Percentiles rank a stretch among this genome's conserved stretches.
Evolutionary conservation across 2,797 vertebrate genomes (phyloP).

Genomic region (Myotis myotis): DNA sequence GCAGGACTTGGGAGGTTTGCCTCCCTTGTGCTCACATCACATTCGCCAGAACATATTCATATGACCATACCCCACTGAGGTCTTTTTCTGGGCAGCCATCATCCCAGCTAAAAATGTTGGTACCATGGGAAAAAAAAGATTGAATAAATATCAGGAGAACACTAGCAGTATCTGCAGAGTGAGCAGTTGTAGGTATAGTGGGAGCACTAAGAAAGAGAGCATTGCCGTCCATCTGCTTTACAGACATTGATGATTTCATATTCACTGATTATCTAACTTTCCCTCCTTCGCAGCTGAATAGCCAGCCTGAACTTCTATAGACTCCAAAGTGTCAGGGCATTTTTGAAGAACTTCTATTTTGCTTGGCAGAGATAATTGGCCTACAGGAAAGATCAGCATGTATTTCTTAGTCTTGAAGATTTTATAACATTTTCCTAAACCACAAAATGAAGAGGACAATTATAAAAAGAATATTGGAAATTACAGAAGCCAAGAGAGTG

Average conservation of each 20-base stretch:
- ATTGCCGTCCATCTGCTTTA: background rate
- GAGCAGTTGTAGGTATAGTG: background rate
- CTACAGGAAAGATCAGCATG: background rate
- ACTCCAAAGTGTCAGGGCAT: background rate
- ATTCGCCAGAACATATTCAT: background rate
- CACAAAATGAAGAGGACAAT: background rate
- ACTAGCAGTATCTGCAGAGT: background rate
- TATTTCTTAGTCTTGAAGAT: constrained; percentile 34
- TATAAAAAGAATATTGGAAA: constrained; percentile 32
- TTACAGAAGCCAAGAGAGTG: background rate
- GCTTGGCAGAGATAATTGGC: constrained; percentile 43
- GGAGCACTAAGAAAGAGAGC: background rate
- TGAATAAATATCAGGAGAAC: background rate
- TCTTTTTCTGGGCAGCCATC: background rate
- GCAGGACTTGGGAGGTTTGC: background rate
- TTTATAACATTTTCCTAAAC: background rate
- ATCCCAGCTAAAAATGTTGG: background rate
- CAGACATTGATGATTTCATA: background rate
- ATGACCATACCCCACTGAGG: background rate
- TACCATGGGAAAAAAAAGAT: background rate
- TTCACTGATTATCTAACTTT: background rate
- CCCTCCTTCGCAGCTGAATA: background rate
- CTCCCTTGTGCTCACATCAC: background rate
- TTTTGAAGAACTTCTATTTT: constrained; percentile 58
- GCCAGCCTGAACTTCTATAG: background rate